Evolutionary conservation across 2,113 vertebrate genomes (phyloP).

Genomic region (Pimephales promelas): DNA sequence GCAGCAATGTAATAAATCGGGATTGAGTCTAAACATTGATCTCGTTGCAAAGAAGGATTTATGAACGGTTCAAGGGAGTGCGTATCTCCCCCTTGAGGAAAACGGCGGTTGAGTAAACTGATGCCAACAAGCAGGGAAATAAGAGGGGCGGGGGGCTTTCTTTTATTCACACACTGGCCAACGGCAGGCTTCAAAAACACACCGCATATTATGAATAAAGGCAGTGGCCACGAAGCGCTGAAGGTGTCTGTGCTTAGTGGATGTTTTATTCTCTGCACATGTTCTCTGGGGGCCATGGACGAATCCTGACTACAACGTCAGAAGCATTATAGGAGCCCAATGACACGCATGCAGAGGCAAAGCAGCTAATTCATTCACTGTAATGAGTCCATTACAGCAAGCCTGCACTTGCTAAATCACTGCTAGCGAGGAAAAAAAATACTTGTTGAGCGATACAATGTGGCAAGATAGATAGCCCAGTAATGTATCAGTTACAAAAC

Average conservation of each 20-base stretch:
- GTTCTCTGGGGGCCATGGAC: constrained; percentile 19
- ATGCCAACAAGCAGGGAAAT: constrained; percentile 31
- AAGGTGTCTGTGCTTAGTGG: constrained; percentile 17
- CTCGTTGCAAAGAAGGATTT: constrained; percentile 50
- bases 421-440: background rate
- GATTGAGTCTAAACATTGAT: constrained; percentile 58
- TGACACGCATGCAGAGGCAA: background rate
- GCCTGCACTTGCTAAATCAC: background rate
- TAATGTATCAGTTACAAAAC: background rate
- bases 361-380: constrained; percentile 13
- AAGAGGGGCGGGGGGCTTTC: constrained; percentile 38
- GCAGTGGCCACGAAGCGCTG: constrained; percentile 12
- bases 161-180: constrained; percentile 49
- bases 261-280: constrained; percentile 40
- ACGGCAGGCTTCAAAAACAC: constrained; percentile 22
- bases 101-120: constrained; percentile 43
- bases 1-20: constrained; percentile 53
- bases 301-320: background rate
- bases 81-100: constrained; percentile 29
- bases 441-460: background rate
- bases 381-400: constrained; percentile 4
- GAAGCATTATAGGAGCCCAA: background rate
- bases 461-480: background rate
- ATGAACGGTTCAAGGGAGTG: constrained; percentile 47
- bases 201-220: constrained; percentile 36